Conservation (phyloP, 2,797 vertebrate species). For the Rhinichthys osculus region DNA sequence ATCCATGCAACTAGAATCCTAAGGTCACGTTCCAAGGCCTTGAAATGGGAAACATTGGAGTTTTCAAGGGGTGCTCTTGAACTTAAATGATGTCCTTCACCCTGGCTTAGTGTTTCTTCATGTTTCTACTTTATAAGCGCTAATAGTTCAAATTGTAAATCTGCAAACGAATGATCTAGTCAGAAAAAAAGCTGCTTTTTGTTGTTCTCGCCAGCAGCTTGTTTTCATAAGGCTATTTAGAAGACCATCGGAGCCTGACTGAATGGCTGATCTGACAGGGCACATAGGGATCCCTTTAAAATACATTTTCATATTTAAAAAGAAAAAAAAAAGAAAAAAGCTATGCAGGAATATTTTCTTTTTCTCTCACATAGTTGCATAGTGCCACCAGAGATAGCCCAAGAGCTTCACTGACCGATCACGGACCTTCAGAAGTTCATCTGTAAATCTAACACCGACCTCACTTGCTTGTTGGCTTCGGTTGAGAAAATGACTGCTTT, state of each 20-base stretch:
- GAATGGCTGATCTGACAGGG: constrained; percentile 49
- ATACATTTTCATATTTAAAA: constrained; percentile 55
- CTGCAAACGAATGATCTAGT: constrained; percentile 46
- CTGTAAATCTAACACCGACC: constrained; percentile 50
- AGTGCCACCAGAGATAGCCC: constrained; percentile 47
- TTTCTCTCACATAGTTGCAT: constrained; percentile 35
- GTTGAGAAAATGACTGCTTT: constrained; percentile 53
- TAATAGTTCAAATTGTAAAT: constrained; percentile 46
- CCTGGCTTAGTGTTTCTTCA: constrained; percentile 44
- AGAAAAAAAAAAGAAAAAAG: constrained; percentile 1
- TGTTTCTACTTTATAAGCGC: constrained; percentile 42
- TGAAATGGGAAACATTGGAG: constrained; percentile 31
- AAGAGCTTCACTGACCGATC: constrained; percentile 29
- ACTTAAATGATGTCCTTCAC: constrained; percentile 59
- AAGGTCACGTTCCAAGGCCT: constrained; percentile 32
- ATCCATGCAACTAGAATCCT: constrained; percentile 32
- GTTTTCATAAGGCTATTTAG: constrained; percentile 41
- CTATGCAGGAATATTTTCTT: constrained; percentile 60
- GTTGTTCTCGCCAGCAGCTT: constrained; percentile 52
- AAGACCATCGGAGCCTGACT: constrained; percentile 49
- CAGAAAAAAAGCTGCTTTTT: constrained; percentile 45
- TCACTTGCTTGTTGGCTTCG: constrained; percentile 40
- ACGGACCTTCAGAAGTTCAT: constrained; percentile 48
- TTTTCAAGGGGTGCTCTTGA: constrained; percentile 55
- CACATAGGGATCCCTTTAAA: constrained; percentile 63